Conservation (phyloP, 2,888 invertebrate species). For the Drosophila buzzatii region DNA sequence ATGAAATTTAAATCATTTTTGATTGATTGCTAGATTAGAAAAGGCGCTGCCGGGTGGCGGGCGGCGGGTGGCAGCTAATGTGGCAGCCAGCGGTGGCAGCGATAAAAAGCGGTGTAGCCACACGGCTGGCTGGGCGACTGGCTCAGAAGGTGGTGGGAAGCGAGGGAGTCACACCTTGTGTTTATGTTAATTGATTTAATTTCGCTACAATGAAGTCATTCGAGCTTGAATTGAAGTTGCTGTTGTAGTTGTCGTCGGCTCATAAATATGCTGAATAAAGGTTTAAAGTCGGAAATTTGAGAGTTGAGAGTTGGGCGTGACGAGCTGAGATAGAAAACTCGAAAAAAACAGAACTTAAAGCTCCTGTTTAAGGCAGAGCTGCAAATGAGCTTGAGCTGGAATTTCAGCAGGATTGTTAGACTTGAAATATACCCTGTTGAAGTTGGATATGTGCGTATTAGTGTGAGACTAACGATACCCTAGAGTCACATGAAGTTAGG, state of each 20-base stretch:
- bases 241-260: constrained; percentile 47
- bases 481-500: not conserved
- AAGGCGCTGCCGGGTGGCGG: constrained; percentile 11
- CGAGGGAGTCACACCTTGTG: constrained; percentile 56
- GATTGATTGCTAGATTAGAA: constrained; percentile 82
- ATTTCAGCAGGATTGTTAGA: not conserved
- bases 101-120: constrained; percentile 42
- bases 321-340: not conserved
- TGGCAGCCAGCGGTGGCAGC: constrained; percentile 38
- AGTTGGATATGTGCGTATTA: not conserved
- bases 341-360: not conserved
- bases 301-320: constrained; percentile 1
- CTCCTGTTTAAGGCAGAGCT: constrained; percentile 27
- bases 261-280: constrained; percentile 65
- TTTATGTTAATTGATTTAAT: constrained; percentile 77
- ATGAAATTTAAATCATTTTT: constrained; percentile 83
- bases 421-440: not conserved
- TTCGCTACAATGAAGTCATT: constrained; percentile 78
- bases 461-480: not conserved
- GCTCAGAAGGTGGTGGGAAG: not conserved
- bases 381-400: constrained; percentile 31
- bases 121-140: not conserved
- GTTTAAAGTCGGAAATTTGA: constrained; percentile 6
- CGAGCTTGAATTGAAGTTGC: constrained; percentile 11
- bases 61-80: constrained; percentile 5